phyloP scores from a whole-genome alignment of 2,888 invertebrate genomes.

The Hydraecia micacea region DNA sequence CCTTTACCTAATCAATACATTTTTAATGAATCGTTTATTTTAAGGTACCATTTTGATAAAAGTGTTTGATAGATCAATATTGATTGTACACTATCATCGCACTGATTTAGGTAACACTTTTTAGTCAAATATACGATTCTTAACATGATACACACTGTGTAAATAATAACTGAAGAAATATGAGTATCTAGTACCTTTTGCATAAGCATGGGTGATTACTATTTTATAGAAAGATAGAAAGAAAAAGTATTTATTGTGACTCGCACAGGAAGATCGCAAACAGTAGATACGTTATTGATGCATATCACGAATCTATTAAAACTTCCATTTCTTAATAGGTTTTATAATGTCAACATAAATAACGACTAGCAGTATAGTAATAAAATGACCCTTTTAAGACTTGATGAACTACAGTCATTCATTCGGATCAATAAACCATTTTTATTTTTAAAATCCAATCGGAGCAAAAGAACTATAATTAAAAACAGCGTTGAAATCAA shows the following conservation, averaged over 20 bases:
- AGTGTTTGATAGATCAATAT: neutral
- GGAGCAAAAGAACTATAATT: slow-evolving; percentile 25
- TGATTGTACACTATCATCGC: neutral
- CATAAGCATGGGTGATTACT: neutral
- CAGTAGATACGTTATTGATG: neutral
- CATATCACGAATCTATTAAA: neutral
- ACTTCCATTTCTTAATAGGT: neutral
- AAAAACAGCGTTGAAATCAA: slow-evolving; percentile 47
- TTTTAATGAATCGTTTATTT: neutral
- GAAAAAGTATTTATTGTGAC: neutral
- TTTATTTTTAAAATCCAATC: neutral
- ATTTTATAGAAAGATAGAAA: neutral
- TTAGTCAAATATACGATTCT: no score
- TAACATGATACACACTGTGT: no score
- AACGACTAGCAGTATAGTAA: neutral
- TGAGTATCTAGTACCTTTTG: no score
- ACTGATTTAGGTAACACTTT: no score
- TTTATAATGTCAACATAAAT: neutral
- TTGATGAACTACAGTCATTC: neutral
- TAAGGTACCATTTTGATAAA: neutral
- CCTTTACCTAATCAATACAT: slow-evolving; percentile 6
- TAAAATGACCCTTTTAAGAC: neutral
- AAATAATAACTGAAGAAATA: no score
- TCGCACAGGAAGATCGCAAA: neutral
- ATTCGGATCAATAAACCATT: neutral